These are phyloP conservation scores for Aramus guarauna DNA, from an alignment of 2,113 vertebrate species.

Conservation along the genomic window DNA sequence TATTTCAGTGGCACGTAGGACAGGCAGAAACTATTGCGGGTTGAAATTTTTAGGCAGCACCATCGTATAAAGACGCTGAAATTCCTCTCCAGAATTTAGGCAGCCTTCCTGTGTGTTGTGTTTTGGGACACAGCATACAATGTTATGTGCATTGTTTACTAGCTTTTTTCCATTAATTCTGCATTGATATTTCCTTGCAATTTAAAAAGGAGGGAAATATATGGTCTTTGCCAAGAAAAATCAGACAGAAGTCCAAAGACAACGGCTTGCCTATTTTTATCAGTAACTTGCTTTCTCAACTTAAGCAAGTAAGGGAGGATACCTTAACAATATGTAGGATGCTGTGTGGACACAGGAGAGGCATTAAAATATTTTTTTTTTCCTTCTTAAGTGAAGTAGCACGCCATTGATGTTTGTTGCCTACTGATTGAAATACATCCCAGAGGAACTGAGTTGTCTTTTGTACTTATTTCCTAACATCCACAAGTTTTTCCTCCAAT, in stretches of 20 bases:
- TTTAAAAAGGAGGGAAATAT: background rate
- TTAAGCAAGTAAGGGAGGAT: background rate
- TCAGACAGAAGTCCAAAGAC: background rate
- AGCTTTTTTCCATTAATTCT: background rate
- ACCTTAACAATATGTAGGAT: background rate
- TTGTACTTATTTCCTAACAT: background rate
- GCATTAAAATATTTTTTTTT: background rate
- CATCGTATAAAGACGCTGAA: background rate
- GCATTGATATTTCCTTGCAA: background rate
- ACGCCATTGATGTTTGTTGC: background rate
- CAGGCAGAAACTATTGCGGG: background rate
- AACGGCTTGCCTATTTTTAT: conserved; percentile 3
- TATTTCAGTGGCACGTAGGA: background rate
- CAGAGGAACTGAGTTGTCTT: background rate
- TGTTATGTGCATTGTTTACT: background rate
- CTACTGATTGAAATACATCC: background rate
- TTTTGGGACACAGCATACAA: background rate
- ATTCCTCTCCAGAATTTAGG: background rate
- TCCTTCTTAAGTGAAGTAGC: background rate
- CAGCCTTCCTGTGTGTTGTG: background rate
- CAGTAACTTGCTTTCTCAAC: background rate
- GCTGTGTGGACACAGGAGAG: background rate
- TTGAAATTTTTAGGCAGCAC: background rate
- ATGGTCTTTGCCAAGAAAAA: background rate
- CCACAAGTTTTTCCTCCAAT: background rate